Base-by-base conservation (phyloP, 2,888 invertebrate species). In the Oxycera nigricornis region DNA sequence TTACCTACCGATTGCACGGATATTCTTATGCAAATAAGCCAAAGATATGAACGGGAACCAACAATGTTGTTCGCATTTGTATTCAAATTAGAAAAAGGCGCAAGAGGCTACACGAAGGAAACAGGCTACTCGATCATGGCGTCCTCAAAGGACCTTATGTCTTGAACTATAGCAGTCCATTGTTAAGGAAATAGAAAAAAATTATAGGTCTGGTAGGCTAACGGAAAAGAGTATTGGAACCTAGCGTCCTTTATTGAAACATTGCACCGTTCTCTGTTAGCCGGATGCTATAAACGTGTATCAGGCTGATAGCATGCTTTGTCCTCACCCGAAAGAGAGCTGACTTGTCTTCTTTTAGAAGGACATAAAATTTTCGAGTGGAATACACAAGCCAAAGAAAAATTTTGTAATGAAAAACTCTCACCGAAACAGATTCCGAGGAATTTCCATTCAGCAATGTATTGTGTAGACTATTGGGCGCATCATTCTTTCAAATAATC, bases 31-130 rank as follows among this genome's bases (percentile, higher is more conserved):
- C 55, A 75, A 75, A 75, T 57, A 57, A 72, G 75, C 65, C 24
- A 26, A 41, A 20, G 72, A 61, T 75, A 72, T 72, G 70, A 75
- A 62, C 75, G 72, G 75, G 65, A 75, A 55, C 72, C 35, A 30
- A 57, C 72, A 75, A 72, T 75, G 73, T 62, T 67, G 72, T 61
- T 72, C 62, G 46, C 75, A 75, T 75, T 75, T 75, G 72, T 75
- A 75, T 75, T 72, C 75, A 75, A 75, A 75, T 75, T 75, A 75
- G 67, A 65, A 55, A 20, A 57, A 65, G 30, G 46, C 26, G 26
- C 28, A 26, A 46, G 50, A 46, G 67, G 14, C 17, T 14, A 24
- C 6, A 24, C 30, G 50, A 26, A 7, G 11, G 50, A n/a, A 3
- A 30, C 9, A 50, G 20, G 28, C 28, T 26, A 14, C 28, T 26